phyloP scores from a whole-genome alignment of 2,113 vertebrate species.

The Hemiscyllium ocellatum region DNA sequence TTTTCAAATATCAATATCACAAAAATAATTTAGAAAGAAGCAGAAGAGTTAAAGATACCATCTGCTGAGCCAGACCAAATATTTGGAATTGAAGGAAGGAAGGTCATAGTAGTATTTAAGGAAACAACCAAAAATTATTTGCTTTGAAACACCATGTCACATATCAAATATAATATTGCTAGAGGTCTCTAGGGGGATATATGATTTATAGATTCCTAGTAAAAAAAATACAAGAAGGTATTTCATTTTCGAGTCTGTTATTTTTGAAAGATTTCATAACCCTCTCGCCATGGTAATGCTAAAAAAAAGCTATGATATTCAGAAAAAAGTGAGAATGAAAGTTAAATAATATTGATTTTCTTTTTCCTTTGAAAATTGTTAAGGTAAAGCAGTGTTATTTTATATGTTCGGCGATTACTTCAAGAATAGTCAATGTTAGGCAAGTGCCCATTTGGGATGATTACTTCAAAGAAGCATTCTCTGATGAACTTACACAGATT shows the following conservation, averaged over 20 bases:
- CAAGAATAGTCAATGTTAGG: background rate
- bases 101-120: background rate
- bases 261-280: conserved; percentile 21
- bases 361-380: background rate
- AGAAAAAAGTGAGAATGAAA: background rate
- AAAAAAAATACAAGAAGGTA: conserved; percentile 5
- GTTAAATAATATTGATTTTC: background rate
- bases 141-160: conserved; percentile 4
- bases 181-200: background rate
- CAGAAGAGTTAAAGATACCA: background rate
- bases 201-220: background rate
- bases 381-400: background rate
- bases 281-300: conserved; percentile 3
- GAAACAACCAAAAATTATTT: background rate
- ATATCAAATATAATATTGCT: background rate
- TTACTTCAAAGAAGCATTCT: background rate
- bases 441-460: conserved; percentile 7
- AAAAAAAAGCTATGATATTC: background rate
- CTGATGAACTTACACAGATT: background rate
- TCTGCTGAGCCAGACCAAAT: background rate
- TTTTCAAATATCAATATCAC: background rate
- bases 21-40: background rate
- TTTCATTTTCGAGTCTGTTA: conserved; percentile 14
- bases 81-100: background rate
- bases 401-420: background rate